These are phyloP conservation scores for Drosophila rubida DNA, from an alignment of 2,888 invertebrate species.

Conservation along the genomic window DNA sequence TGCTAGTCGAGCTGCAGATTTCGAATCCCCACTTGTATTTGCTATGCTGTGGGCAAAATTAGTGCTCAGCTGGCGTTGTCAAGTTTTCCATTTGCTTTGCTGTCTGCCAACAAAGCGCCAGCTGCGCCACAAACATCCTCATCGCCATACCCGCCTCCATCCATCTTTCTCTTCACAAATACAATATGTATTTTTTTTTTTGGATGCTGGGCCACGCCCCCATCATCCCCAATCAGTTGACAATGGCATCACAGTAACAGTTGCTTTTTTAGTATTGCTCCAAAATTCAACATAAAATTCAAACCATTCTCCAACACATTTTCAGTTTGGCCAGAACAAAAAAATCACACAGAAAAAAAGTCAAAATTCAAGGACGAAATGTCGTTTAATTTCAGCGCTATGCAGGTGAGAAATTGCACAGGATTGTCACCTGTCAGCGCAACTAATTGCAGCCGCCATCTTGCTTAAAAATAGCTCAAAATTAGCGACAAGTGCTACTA, in stretches of 20 bases:
- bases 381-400: constrained; percentile 84
- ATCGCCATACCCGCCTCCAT: constrained; percentile 7
- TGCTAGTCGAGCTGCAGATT: background rate
- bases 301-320: background rate
- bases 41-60: constrained; percentile 3
- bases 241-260: constrained; percentile 17
- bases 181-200: constrained; percentile 1
- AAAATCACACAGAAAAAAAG: constrained; percentile 10
- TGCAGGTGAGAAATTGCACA: constrained; percentile 80
- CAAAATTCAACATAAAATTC: background rate
- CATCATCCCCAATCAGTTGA: background rate
- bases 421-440: constrained; percentile 20
- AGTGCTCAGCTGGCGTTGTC: constrained; percentile 54
- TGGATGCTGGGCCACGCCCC: constrained; percentile 51
- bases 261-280: background rate
- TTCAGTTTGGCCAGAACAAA: background rate
- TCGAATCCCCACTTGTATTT: constrained; percentile 6
- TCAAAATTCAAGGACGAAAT: constrained; percentile 58
- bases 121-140: constrained; percentile 43
- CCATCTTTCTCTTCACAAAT: background rate
- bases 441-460: background rate
- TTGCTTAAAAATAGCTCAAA: background rate
- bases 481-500: background rate
- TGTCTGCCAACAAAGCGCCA: constrained; percentile 49
- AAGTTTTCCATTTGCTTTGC: constrained; percentile 63